Conservation (phyloP, 2,797 vertebrate genomes). For the Meda fulgida region DNA sequence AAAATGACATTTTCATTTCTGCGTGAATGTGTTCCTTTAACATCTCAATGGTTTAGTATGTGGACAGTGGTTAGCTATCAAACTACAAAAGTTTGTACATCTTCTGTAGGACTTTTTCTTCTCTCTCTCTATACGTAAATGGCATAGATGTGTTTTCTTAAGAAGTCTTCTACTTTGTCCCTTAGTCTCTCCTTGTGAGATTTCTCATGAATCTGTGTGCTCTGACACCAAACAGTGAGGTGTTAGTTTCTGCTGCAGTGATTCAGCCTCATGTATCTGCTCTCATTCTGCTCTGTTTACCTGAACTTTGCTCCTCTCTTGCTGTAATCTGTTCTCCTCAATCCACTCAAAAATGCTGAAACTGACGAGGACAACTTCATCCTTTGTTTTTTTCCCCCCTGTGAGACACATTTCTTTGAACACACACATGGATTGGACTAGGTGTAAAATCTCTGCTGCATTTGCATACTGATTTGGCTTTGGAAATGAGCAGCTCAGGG, state of each 20-base stretch:
- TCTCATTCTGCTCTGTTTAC: conserved; percentile 42
- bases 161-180: background rate
- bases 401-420: background rate
- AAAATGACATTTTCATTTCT: background rate
- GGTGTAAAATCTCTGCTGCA: conserved; percentile 45
- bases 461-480: conserved; percentile 56
- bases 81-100: background rate
- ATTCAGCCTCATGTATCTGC: conserved; percentile 4
- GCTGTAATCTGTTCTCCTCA: conserved; percentile 20
- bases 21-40: background rate
- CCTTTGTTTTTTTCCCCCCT: background rate
- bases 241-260: conserved; percentile 33
- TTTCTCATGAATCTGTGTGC: conserved; percentile 44
- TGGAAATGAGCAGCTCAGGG: conserved; percentile 42
- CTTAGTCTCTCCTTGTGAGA: conserved; percentile 33
- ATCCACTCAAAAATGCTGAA: conserved; percentile 10
- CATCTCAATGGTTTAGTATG: background rate
- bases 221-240: conserved; percentile 50
- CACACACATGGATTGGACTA: background rate
- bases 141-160: background rate
- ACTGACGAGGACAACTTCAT: background rate
- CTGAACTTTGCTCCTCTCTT: conserved; percentile 50
- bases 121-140: background rate
- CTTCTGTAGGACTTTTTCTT: background rate
- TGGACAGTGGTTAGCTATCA: background rate